Evolutionary conservation across 2,888 invertebrate genomes (phyloP), one percentile per base, ranked within the genome.

Genomic region (Cordilura impudica): DNA sequence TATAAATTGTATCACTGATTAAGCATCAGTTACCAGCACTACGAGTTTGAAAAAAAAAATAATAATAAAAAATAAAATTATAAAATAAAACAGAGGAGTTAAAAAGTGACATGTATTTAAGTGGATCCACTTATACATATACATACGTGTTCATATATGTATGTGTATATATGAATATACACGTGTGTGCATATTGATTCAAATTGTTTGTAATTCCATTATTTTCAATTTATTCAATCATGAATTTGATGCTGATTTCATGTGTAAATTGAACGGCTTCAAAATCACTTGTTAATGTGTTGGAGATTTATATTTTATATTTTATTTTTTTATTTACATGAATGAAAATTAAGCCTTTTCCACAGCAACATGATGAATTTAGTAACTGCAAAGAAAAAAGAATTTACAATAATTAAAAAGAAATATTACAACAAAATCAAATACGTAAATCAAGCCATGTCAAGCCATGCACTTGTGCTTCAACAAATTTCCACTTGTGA

Each of bases 1-100:
- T 71, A 35, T 49, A 23, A 14, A 6, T 69, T 63, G 73, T 66
- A 77, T 69, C 69, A 49, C 43, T 23, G 31, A 65, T 73, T 65
- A 58, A 58, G 72, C 69, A 60, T 76, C 72, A 67, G 29, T 58
- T 60, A 51, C 21, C 53, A 65, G 12, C 53, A 53, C 5, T 10
- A 14, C 10, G 66, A 43, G 12, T 45, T 23, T 10, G 1, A 12
- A 45, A n/a, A 43, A 23, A 3, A 39, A 21, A 31, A 10, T 23
- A 14, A 6, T 14, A 43, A n/a, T 6, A 43, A 7, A 43, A 51
- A 54, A 26, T 23, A 14, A 43, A 29, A 21, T 69, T 23, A n/a
- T n/a, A n/a, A n/a, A n/a, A n/a, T 4, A 39, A 39, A 39, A 39
- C n/a, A n/a, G n/a, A n/a, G 12, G n/a, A 39, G 35, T 39, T 5